Percentiles rank a stretch among this genome's conserved stretches.
Conservation (phyloP, 2,113 vertebrate species). For the Oxyura jamaicensis region DNA sequence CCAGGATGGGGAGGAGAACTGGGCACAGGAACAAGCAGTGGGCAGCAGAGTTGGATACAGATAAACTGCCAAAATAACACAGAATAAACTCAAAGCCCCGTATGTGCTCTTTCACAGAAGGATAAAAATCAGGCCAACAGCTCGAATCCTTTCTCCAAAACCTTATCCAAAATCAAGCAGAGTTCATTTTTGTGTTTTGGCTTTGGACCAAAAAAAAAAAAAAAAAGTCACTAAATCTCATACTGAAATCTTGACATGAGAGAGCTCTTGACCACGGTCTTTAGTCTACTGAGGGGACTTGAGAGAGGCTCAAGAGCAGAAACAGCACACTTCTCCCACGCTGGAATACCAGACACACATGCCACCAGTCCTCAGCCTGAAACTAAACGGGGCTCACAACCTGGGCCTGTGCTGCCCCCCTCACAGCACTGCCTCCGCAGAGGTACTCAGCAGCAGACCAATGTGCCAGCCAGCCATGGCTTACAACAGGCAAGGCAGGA, state of each 20-base stretch:
- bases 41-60: neutral
- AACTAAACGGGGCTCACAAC: neutral
- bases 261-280: neutral
- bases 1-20: rapidly evolving
- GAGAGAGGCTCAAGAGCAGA: neutral
- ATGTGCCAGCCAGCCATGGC: rapidly evolving
- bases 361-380: neutral
- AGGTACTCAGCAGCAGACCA: neutral
- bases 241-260: rapidly evolving
- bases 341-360: neutral
- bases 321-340: neutral
- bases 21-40: neutral
- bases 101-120: rapidly evolving
- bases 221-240: rapidly evolving
- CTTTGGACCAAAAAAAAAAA: neutral
- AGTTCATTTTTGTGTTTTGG: neutral
- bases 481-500: rapidly evolving
- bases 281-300: neutral
- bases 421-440: neutral
- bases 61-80: too few relatives aligned
- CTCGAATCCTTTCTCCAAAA: neutral
- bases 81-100: neutral
- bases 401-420: too few relatives aligned
- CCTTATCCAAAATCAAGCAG: neutral
- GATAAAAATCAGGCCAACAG: neutral